Base-by-base conservation (phyloP, 1,140 invertebrate species). In the Temnothorax nylanderi region DNA sequence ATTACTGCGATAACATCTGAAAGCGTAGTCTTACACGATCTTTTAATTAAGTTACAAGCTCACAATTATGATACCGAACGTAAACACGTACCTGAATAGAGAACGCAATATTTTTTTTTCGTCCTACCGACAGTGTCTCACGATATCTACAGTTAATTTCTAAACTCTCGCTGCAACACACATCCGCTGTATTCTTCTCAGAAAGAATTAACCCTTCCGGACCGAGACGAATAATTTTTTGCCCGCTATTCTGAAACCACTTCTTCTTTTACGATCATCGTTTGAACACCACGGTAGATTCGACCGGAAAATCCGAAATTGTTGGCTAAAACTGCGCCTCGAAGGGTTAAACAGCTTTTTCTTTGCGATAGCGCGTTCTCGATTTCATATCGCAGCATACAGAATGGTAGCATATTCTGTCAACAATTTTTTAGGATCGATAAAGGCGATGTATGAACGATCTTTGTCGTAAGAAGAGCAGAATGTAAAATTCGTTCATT, bases 1-100 rank as follows among this genome's bases (percentile, higher is more conserved):
- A 91, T 91, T 90, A 90, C 89, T 91, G 90, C 86, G 88, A 91
- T 90, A 91, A 91, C 89, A 91, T 91, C 75, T 91, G 51, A 85
- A 91, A 91, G 90, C 90, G 88, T 91, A 89, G 64, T 87, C 74
- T 91, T 90, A 90, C 81, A 88, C 82, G 78, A 75, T 26, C 51
- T 87, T 87, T 90, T 78, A 85, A 90, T 88, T 88, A 88, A 78
- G 69, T 91, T 89, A 91, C 89, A 91, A 91, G 89, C 90, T 91
- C 90, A 91, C 85, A 89, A 87, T 91, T 85, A 91, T 49, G 34
- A 88, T 86, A 78, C 77, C 80, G 80, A 84, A 90, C 78, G 60
- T 89, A 89, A 26, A 89, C 84, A 87, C 84, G 47, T 84, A 77
- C 77, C 54, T 74, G 76, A 84, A 76, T 58, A 77, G 62, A 76